Conservation (phyloP, 1,140 invertebrate species). For the Artemia franciscana region DNA sequence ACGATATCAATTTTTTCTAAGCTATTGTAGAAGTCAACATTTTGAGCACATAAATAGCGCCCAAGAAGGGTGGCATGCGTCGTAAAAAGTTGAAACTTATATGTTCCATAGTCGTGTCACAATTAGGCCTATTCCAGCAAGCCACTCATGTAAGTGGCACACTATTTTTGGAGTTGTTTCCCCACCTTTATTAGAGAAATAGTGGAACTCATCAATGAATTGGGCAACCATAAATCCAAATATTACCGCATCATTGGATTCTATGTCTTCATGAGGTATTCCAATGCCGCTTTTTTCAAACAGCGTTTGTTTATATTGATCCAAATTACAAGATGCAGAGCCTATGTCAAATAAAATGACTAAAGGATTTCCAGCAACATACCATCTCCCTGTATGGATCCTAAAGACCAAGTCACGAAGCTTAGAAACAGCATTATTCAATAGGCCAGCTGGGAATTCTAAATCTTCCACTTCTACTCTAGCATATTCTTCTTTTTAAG, state of each 20-base stretch:
- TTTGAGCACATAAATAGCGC: slow-evolving; percentile 89
- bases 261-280: slow-evolving; percentile 80
- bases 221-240: slow-evolving; percentile 86
- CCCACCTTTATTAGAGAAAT: slow-evolving; percentile 20
- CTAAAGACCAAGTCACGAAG: slow-evolving; percentile 70
- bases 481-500: slow-evolving; percentile 83
- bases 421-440: slow-evolving; percentile 52
- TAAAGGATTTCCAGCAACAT: slow-evolving; percentile 97
- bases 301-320: slow-evolving; percentile 82
- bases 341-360: slow-evolving; percentile 95
- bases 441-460: slow-evolving; percentile 51
- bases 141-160: slow-evolving; percentile 96
- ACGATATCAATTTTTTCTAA: slow-evolving; percentile 82
- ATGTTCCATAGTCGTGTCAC: slow-evolving; percentile 56
- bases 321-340: slow-evolving; percentile 82
- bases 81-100: slow-evolving; percentile 94
- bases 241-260: slow-evolving; percentile 91
- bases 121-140: slow-evolving; percentile 82
- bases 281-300: slow-evolving; percentile 69
- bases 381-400: slow-evolving; percentile 84
- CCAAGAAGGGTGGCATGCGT: slow-evolving; percentile 95
- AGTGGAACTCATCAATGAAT: slow-evolving; percentile 54
- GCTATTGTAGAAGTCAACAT: slow-evolving; percentile 97
- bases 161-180: slow-evolving; percentile 46
- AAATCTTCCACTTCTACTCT: slow-evolving; percentile 85